Base-by-base conservation (phyloP, 2,797 vertebrate species). In the Sardinella longiceps region DNA sequence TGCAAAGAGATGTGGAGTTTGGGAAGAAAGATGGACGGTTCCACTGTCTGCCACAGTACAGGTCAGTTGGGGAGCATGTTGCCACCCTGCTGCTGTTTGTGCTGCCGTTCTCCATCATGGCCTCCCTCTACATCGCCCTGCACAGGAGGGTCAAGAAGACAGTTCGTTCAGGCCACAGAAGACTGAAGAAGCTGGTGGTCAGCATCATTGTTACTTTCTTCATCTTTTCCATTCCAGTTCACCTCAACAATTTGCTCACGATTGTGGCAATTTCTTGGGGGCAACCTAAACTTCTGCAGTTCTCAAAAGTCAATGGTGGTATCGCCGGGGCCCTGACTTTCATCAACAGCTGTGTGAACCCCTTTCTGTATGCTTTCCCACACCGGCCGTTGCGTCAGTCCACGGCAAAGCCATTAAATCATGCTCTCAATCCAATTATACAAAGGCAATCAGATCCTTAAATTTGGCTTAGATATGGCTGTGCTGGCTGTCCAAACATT, bases 361-460 rank as follows among this genome's bases (percentile, higher is more conserved):
- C 88, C 4, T 87, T 88, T 39, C 85, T 89, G 48, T 89, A 89
- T n/a, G 87, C 87, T 43, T 88, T 87, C 5, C 82, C 87, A 23
- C 20, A 30, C 18, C 25, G 37, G 6, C 18, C 37, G 10, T 39
- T 43, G 70, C 33, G 10, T 18, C 11, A 5, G 15, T 43, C 66
- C 66, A 39, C 4, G 20, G 33, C 15, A 0, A 20, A 37, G 15
- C 3, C 15, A 1, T 33, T 39, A 2, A 74, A 28, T 43, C 7
- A 43, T 43, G 43, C 43, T 43, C 43, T 43, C 43, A 43, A 43
- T 43, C 43, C 43, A 43, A 7, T 4, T 7, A 43, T 43, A 43
- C 4, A 43, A 43, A 4, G 43, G 43, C 7, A 43, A 43, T 7
- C 2, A 2, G 43, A 43, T 43, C 43, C 43, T 43, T 43, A 43